Percentiles rank a stretch among this genome's conserved stretches.
These are phyloP conservation scores for Fregata magnificens DNA, from an alignment of 2,113 vertebrate genomes.

Conservation along the genomic window DNA sequence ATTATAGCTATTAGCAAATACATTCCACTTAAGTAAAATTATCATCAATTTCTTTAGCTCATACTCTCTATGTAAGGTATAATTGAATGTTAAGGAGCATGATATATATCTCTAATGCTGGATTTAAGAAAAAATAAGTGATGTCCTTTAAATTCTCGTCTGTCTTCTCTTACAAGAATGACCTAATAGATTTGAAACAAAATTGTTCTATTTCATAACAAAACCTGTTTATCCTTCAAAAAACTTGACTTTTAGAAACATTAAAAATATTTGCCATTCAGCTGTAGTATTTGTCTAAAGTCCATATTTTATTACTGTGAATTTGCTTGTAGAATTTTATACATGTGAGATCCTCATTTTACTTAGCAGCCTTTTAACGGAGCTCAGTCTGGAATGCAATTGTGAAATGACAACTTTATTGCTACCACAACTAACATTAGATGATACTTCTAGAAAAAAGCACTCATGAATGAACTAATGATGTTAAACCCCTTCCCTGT, in stretches of 20 bases:
- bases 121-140: background rate
- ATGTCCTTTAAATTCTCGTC: background rate
- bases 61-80: background rate
- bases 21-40: background rate
- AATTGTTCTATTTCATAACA: background rate
- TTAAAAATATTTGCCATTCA: background rate
- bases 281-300: background rate
- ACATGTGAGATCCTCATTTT: background rate
- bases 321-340: background rate
- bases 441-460: background rate
- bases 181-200: background rate
- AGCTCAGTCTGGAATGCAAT: background rate
- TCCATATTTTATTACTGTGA: background rate
- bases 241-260: background rate
- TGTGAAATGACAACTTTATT: background rate
- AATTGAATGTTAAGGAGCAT: background rate
- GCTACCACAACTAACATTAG: background rate
- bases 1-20: background rate
- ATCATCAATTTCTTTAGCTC: background rate
- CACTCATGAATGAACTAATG: background rate
- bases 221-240: background rate
- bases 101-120: background rate
- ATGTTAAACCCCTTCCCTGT: background rate
- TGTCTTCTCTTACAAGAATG: background rate
- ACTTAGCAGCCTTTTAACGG: background rate